phyloP scores from a whole-genome alignment of 2,888 invertebrate species.

The Ophraella communa region DNA sequence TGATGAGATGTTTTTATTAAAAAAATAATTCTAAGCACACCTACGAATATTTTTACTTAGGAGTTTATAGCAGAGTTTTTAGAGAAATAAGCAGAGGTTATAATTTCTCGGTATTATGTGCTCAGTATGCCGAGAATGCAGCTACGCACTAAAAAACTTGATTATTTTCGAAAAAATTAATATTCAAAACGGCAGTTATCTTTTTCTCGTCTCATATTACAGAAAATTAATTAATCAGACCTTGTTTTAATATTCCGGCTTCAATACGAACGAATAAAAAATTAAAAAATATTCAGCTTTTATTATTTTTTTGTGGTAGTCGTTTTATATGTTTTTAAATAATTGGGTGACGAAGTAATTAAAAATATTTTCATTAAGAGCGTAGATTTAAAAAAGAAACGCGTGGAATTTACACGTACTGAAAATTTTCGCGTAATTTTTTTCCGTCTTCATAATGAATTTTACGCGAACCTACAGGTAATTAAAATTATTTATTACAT shows the following conservation, averaged over 20 bases:
- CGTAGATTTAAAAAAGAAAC: no score
- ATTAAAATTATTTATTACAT: no score
- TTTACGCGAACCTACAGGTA: no score
- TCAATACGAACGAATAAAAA: no score
- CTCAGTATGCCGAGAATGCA: constrained; percentile 13
- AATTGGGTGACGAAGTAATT: neutral
- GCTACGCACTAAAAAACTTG: constrained; percentile 5
- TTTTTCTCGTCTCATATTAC: constrained; percentile 24
- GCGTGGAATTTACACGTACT: no score
- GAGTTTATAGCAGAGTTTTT: neutral
- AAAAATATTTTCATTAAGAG: neutral
- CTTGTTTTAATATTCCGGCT: constrained; percentile 5
- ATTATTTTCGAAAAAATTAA: constrained; percentile 15
- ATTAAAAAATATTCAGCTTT: neutral
- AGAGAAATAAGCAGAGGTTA: constrained; percentile 9
- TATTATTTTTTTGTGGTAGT: neutral
- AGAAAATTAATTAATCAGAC: constrained; percentile 21
- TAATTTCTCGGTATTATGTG: constrained; percentile 16
- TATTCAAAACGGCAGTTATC: constrained; percentile 13
- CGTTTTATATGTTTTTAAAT: no score
- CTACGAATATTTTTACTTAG: no score
- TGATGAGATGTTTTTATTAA: no score
- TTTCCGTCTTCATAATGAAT: no score
- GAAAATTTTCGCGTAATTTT: no score
- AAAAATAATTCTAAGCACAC: no score